Conservation (phyloP, 2,797 vertebrate genomes). For the Spheniscus humboldti region DNA sequence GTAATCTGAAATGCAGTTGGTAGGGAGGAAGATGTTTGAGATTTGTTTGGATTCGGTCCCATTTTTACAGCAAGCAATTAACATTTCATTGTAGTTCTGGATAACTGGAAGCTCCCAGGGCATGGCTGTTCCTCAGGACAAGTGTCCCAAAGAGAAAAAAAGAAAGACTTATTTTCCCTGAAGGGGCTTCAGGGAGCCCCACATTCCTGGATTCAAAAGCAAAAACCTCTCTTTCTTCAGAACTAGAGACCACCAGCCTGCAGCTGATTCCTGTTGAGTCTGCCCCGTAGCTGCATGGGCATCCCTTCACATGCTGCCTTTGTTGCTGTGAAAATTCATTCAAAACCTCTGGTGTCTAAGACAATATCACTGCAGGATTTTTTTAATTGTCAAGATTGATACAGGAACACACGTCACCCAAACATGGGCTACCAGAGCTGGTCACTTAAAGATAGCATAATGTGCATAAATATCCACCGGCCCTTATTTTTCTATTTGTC, state of each 20-base stretch:
- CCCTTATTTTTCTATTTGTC: not conserved
- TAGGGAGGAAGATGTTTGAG: not conserved
- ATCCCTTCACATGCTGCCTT: not conserved
- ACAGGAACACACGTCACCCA: not conserved
- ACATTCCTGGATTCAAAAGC: not conserved
- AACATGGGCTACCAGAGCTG: not conserved
- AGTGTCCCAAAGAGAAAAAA: not conserved
- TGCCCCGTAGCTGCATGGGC: not conserved
- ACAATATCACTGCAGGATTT: not conserved
- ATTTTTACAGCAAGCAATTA: not conserved
- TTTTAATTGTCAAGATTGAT: not conserved
- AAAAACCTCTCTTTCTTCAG: not conserved
- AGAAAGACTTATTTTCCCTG: not conserved
- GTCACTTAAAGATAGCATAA: not conserved
- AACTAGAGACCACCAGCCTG: not conserved
- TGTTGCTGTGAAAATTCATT: not conserved
- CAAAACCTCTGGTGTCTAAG: not conserved
- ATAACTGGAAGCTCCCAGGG: not conserved
- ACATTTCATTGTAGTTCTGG: not conserved
- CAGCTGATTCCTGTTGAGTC: not conserved
- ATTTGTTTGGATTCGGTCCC: not conserved
- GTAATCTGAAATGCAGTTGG: not conserved
- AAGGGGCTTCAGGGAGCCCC: not conserved
- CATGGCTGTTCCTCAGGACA: not conserved
- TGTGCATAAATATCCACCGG: not conserved